Conservation (phyloP, 1,140 invertebrate species). For the Camponotus floridanus region DNA sequence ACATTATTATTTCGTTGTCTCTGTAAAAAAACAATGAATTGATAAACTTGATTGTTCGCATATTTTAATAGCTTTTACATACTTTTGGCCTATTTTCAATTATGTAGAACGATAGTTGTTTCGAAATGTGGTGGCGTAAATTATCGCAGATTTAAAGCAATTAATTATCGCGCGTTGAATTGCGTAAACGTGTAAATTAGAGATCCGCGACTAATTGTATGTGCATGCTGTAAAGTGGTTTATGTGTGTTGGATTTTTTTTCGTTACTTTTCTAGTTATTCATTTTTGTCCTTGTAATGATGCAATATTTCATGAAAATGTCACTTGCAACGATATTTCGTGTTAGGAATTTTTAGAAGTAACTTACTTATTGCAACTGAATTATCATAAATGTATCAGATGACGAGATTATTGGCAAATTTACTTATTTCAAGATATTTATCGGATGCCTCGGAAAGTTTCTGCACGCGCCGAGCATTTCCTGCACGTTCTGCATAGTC, state of each 20-base stretch:
- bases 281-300: slow-evolving; percentile 5
- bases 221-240: slow-evolving; percentile 34
- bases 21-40: slow-evolving; percentile 16
- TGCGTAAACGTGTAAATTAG: slow-evolving; percentile 60
- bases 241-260: slow-evolving; percentile 22
- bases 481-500: slow-evolving; percentile 1
- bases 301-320: slow-evolving; percentile 15
- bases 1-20: background rate
- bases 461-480: slow-evolving; percentile 32
- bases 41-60: background rate
- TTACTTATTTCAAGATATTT: slow-evolving; percentile 33
- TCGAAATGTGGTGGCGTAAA: slow-evolving; percentile 51
- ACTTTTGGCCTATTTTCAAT: slow-evolving; percentile 40
- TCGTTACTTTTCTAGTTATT: slow-evolving; percentile 1
- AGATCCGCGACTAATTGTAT: slow-evolving; percentile 59
- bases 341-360: background rate
- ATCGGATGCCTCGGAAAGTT: slow-evolving; percentile 44
- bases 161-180: slow-evolving; percentile 60
- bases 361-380: background rate
- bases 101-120: slow-evolving; percentile 40
- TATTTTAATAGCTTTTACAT: slow-evolving; percentile 6
- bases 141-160: slow-evolving; percentile 57
- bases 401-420: slow-evolving; percentile 34
- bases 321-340: slow-evolving; percentile 11
- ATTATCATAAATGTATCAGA: slow-evolving; percentile 26